Evolutionary conservation across 2,113 vertebrate species (phyloP).

Genomic region (Xyrauchen texanus): DNA sequence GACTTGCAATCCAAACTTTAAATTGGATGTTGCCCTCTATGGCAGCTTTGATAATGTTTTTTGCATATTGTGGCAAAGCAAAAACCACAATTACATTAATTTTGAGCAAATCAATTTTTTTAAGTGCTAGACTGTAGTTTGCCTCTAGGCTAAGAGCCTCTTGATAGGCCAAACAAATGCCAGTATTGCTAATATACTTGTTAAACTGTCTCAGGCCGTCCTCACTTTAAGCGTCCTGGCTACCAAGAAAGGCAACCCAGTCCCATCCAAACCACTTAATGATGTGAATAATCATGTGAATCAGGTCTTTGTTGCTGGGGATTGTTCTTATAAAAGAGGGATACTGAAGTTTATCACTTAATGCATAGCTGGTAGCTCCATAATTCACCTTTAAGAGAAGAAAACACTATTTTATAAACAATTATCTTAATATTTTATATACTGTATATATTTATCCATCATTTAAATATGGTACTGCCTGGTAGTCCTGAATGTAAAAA

Average conservation of each 20-base stretch:
- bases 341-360: constrained; percentile 72
- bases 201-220: constrained; percentile 64
- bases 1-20: constrained; percentile 82
- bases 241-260: constrained; percentile 80
- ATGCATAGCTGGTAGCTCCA: constrained; percentile 62
- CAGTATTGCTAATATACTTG: constrained; percentile 33
- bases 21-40: constrained; percentile 69
- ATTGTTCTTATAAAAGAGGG: constrained; percentile 83
- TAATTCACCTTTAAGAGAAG: constrained; percentile 77
- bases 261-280: constrained; percentile 77
- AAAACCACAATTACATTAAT: constrained; percentile 68
- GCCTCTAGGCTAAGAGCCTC: constrained; percentile 38
- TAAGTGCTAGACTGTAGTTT: constrained; percentile 56
- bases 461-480: too few species aligned
- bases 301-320: constrained; percentile 73
- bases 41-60: constrained; percentile 69
- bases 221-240: constrained; percentile 67
- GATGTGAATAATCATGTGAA: constrained; percentile 72
- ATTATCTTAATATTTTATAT: too few species aligned
- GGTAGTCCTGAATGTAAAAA: background rate
- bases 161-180: constrained; percentile 75
- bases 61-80: constrained; percentile 22
- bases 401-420: background rate
- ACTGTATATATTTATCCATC: too few species aligned
- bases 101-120: constrained; percentile 56